phyloP scores from a whole-genome alignment of 2,888 invertebrate species.

The Pharmacophagus antenor region DNA sequence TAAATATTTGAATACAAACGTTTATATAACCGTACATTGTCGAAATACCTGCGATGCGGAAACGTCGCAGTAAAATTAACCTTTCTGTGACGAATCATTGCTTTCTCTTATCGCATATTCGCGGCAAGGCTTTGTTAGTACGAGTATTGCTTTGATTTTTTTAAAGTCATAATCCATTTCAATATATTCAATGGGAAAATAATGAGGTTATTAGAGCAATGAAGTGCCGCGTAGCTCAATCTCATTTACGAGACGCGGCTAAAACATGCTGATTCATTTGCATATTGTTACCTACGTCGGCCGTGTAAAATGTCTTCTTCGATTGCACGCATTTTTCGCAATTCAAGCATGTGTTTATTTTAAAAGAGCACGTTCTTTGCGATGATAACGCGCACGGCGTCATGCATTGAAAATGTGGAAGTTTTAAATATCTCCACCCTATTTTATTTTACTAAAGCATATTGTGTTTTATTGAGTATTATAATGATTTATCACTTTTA shows the following conservation, averaged over 20 bases:
- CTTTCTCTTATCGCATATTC: constrained; percentile 74
- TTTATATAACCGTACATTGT: constrained; percentile 64
- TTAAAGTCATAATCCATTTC: constrained; percentile 41
- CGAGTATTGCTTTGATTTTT: constrained; percentile 44
- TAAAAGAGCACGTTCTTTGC: constrained; percentile 26
- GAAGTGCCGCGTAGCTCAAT: constrained; percentile 76
- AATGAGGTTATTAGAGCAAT: constrained; percentile 77
- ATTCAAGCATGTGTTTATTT: constrained; percentile 30
- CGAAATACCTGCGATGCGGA: constrained; percentile 51
- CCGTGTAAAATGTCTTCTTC: constrained; percentile 39
- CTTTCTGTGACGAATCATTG: constrained; percentile 71
- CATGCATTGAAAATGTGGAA: constrained; percentile 8
- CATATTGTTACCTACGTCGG: constrained; percentile 58
- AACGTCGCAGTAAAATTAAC: constrained; percentile 69
- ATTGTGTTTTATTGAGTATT: constrained; percentile 13
- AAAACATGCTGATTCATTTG: constrained; percentile 80
- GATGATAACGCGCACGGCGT: constrained; percentile 13
- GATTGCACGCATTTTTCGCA: constrained; percentile 31
- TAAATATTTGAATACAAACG: constrained; percentile 44
- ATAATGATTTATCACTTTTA: constrained; percentile 14
- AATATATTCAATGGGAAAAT: constrained; percentile 38
- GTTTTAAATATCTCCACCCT: background rate
- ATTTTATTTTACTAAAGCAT: background rate
- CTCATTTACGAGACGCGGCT: constrained; percentile 61
- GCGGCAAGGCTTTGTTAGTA: constrained; percentile 48